These are phyloP conservation scores for Schizothorax lantsangensis DNA, from an alignment of 2,797 vertebrate genomes.

Conservation along the genomic window DNA sequence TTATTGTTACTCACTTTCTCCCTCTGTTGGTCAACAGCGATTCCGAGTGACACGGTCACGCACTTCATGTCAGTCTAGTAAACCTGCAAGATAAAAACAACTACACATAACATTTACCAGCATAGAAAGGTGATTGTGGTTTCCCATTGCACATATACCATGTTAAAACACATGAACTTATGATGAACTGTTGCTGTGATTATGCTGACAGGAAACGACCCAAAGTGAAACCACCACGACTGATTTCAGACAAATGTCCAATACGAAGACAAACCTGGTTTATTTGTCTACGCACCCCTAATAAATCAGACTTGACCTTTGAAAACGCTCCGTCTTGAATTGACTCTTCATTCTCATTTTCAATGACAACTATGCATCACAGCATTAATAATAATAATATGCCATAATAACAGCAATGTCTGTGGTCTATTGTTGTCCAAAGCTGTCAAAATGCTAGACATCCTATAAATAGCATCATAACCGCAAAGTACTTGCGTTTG, in stretches of 20 bases:
- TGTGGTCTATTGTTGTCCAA: conserved; percentile 19
- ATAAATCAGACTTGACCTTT: neutral
- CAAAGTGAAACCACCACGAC: neutral
- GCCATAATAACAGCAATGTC: neutral
- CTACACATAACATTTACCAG: neutral
- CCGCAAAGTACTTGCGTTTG: conserved; percentile 74
- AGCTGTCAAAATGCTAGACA: conserved; percentile 55
- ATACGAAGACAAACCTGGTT: neutral
- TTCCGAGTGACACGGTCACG: neutral
- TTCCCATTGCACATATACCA: neutral
- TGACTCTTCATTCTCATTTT: neutral
- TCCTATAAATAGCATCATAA: conserved; percentile 75
- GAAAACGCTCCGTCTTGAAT: neutral
- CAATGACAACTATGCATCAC: neutral
- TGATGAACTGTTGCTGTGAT: neutral
- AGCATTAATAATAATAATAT: neutral
- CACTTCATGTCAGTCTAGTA: neutral
- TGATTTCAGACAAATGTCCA: neutral
- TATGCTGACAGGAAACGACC: neutral
- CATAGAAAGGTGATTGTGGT: neutral
- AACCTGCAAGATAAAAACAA: neutral
- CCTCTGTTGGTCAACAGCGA: conserved; percentile 66
- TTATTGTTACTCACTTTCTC: conserved; percentile 65
- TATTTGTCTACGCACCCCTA: neutral
- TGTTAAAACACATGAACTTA: neutral